Base-by-base conservation (phyloP, 1,140 invertebrate species). In the Ericerus pela region DNA sequence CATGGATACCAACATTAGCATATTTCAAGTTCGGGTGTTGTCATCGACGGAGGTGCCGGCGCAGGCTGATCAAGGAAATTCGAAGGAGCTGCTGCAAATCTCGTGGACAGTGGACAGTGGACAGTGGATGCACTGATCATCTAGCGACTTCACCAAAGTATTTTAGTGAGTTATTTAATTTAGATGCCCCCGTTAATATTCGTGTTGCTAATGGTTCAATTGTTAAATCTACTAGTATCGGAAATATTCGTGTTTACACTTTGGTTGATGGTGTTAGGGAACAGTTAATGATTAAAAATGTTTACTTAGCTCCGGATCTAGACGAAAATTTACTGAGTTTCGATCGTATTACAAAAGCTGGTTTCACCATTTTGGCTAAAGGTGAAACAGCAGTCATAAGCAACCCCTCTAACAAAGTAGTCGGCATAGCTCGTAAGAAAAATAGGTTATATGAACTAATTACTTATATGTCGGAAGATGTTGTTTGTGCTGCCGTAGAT, bases 71-170 rank as follows among this genome's bases (percentile, higher is more conserved):
- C n/a, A n/a, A n/a, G n/a, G n/a, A n/a, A n/a, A n/a, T n/a, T n/a
- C n/a, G n/a, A n/a, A n/a, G n/a, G n/a, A n/a, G n/a, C n/a, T n/a
- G n/a, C n/a, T 22, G 18, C 10, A 14, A 3, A 47, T 20, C 10
- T 5, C 16, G 26, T 47, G 16, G 16, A 16, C n/a, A n/a, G n/a
- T 64, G 59, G 53, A 53, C 63, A 28, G 33, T 66, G 47, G 62
- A 65, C 57, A 63, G 61, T 8, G 63, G 63, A 26, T 58, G 58
- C 27, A 64, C 64, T 1, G 55, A 64, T 26, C 61, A 63, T 31
- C 27, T 63, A 18, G 52, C 58, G 11, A 61, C 58, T 16, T 37
- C 59, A 18, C 56, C 56, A 43, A 27, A 4, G 11, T 22, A 41
- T 53, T 57, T 65, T 26, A 14, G 51, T 31, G 54, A 60, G 10